These are phyloP conservation scores for Ceratosolen solmsi DNA, from an alignment of 1,140 invertebrate genomes.

Conservation along the genomic window DNA sequence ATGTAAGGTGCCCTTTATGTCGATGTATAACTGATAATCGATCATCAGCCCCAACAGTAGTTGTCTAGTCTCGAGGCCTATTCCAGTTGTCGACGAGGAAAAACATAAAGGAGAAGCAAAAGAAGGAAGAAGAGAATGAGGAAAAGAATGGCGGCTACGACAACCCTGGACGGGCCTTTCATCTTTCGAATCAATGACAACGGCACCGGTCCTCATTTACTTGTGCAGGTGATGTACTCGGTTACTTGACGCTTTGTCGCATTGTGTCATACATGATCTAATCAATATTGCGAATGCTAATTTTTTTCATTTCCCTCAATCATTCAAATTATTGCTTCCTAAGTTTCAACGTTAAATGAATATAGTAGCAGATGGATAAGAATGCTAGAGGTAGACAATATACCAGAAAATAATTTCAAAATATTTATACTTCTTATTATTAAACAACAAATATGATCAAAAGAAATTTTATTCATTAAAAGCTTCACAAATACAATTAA, in stretches of 20 bases:
- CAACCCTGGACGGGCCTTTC: constrained; percentile 77
- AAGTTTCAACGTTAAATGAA: no score
- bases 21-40: neutral
- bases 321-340: no score
- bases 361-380: no score
- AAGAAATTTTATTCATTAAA: no score
- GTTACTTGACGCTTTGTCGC: neutral
- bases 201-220: constrained; percentile 82
- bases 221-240: constrained; percentile 75
- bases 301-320: no score
- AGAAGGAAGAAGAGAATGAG: neutral
- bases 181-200: constrained; percentile 84
- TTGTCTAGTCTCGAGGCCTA: neutral
- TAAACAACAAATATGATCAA: no score
- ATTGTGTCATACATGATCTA: no score
- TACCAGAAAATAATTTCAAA: no score
- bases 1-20: neutral
- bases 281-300: no score
- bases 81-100: neutral
- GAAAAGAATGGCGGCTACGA: neutral
- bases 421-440: no score
- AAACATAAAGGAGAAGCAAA: neutral
- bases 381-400: no score
- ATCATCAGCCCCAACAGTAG: neutral
- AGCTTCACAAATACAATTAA: no score